These are phyloP conservation scores for Masnerella sp. DNA, from an alignment of 2,888 invertebrate genomes.

Conservation along the genomic window DNA sequence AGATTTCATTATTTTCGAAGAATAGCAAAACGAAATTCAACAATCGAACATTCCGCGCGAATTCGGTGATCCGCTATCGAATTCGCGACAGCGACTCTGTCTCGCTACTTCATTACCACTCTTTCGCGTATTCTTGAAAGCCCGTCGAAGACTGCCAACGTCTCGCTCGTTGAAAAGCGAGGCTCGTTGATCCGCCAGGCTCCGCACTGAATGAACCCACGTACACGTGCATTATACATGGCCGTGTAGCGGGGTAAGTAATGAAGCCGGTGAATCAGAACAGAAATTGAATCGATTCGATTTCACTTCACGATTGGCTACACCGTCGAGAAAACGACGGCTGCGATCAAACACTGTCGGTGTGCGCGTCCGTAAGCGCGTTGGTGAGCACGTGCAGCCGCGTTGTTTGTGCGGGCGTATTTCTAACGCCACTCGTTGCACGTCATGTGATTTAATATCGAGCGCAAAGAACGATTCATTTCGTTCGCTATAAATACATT, in stretches of 20 bases:
- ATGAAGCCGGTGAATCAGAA: slow-evolving; percentile 71
- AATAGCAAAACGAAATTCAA: no score
- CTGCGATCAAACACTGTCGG: slow-evolving; percentile 37
- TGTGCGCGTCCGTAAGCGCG: not conserved
- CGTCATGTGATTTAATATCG: slow-evolving; percentile 41
- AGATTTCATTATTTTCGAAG: no score
- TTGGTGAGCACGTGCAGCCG: slow-evolving; percentile 8
- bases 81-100: slow-evolving; percentile 32
- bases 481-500: slow-evolving; percentile 42
- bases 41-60: not conserved
- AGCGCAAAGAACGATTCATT: slow-evolving; percentile 40
- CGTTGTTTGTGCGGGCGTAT: slow-evolving; percentile 40
- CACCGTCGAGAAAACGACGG: slow-evolving; percentile 46
- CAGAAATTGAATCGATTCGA: slow-evolving; percentile 73
- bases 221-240: slow-evolving; percentile 44
- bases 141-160: slow-evolving; percentile 16
- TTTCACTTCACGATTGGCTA: slow-evolving; percentile 70
- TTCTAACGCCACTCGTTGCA: slow-evolving; percentile 28
- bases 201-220: slow-evolving; percentile 26
- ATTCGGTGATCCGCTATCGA: not conserved
- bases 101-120: slow-evolving; percentile 38
- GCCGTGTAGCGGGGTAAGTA: slow-evolving; percentile 58
- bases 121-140: slow-evolving; percentile 30
- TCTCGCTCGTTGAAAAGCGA: slow-evolving; percentile 22
- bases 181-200: slow-evolving; percentile 5